A percentile compares a stretch with the other conserved stretches of the same genome.
Evolutionary conservation across 2,113 vertebrate genomes (phyloP).

Genomic region (Phainopepla nitens): DNA sequence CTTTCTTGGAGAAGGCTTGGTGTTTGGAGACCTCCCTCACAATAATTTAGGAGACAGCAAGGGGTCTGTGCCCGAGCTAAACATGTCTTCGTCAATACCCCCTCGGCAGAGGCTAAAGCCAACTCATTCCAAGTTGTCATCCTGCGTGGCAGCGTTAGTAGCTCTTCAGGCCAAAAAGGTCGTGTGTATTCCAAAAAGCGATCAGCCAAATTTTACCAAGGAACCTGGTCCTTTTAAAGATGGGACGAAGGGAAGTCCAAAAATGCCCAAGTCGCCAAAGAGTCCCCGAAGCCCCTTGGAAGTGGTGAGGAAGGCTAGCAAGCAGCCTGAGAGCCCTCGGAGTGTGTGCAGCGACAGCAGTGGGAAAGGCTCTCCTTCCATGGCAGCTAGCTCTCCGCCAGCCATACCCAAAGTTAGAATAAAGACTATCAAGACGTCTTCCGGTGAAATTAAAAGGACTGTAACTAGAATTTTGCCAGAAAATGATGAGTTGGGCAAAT

Average conservation of each 20-base stretch:
- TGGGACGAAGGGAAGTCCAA: conserved; percentile 78
- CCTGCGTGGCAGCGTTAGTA: conserved; percentile 88
- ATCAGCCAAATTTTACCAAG: conserved; percentile 66
- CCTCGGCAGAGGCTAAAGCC: conserved; percentile 80
- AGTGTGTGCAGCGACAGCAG: conserved; percentile 93
- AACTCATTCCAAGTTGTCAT: conserved; percentile 86
- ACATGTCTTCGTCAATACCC: conserved; percentile 46
- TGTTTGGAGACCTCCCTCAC: conserved; percentile 64
- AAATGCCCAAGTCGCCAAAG: conserved; percentile 88
- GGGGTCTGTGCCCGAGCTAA: conserved; percentile 52
- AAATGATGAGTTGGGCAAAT: conserved; percentile 82
- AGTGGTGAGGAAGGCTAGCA: conserved; percentile 79
- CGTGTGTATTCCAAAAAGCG: conserved; percentile 72
- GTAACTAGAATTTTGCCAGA: conserved; percentile 91
- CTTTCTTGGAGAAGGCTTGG: conserved; percentile 67
- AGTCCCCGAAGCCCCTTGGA: conserved; percentile 91
- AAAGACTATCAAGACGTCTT: conserved; percentile 95
- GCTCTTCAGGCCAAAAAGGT: conserved; percentile 89
- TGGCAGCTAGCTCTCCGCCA: conserved; percentile 84
- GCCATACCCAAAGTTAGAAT: conserved; percentile 95
- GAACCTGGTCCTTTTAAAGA: conserved; percentile 77
- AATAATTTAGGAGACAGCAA: conserved; percentile 67
- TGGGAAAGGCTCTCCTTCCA: conserved; percentile 85
- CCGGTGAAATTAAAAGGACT: conserved; percentile 92
- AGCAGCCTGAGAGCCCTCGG: conserved; percentile 88